Percentiles rank a stretch among this genome's conserved stretches.
phyloP scores from a whole-genome alignment of 2,113 vertebrate genomes.

The Hyperoodon ampullatus region DNA sequence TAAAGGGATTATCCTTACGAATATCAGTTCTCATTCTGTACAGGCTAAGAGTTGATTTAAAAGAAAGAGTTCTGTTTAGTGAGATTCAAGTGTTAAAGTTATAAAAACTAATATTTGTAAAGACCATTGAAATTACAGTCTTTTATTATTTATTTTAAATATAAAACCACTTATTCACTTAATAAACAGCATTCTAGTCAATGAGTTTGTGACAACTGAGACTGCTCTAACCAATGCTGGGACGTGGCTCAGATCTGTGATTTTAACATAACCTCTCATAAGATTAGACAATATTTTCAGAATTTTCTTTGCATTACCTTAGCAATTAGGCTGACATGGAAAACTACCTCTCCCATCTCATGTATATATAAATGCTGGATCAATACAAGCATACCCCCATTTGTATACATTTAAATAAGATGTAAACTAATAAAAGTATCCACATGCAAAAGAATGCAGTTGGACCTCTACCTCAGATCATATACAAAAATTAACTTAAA shows the following conservation, averaged over 20 bases:
- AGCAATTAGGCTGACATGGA: background rate
- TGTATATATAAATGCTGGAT: background rate
- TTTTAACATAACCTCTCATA: background rate
- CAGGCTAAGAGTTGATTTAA: background rate
- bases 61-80: background rate
- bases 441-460: background rate
- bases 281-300: background rate
- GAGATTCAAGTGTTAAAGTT: background rate
- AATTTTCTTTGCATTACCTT: background rate
- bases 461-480: background rate
- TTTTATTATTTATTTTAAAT: background rate
- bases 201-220: background rate
- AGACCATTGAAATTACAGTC: background rate
- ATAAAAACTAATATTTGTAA: background rate
- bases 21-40: conserved; percentile 3
- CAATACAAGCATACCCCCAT: background rate
- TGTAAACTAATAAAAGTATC: background rate
- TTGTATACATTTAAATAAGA: background rate
- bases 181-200: background rate
- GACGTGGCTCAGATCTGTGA: background rate
- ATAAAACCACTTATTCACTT: background rate
- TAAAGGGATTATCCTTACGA: background rate
- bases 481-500: background rate
- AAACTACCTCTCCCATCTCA: background rate
- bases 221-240: background rate